phyloP scores from a whole-genome alignment of 2,113 vertebrate genomes.

The Zingel zingel region DNA sequence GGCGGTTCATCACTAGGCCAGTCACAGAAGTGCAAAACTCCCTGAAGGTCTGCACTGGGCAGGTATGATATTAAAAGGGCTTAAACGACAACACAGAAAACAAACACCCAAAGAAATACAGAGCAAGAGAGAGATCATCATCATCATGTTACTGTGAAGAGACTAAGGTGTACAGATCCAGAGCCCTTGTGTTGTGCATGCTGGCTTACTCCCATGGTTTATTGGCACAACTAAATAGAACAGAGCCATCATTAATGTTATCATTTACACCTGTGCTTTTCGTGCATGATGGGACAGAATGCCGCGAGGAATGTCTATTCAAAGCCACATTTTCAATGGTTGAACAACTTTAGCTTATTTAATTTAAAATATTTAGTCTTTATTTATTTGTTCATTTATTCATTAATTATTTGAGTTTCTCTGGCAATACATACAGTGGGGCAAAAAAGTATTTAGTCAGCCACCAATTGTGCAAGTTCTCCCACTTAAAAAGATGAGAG shows the following conservation, averaged over 20 bases:
- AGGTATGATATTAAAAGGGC: neutral
- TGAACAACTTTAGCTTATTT: no score
- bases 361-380: no score
- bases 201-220: neutral
- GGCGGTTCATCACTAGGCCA: neutral
- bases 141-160: neutral
- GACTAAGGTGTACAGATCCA: neutral
- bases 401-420: no score
- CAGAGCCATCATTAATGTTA: neutral
- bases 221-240: constrained; percentile 3
- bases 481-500: no score
- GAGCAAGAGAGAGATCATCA: neutral
- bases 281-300: neutral
- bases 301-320: neutral
- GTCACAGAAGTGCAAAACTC: neutral
- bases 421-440: no score
- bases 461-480: no score
- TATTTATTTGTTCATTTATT: no score
- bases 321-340: neutral
- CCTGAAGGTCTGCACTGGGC: neutral
- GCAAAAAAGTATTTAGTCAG: no score
- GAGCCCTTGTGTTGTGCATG: neutral
- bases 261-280: neutral
- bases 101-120: neutral
- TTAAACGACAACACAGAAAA: neutral